Evolutionary conservation across 2,888 invertebrate genomes (phyloP).

Genomic region (Drosophila siamana): DNA sequence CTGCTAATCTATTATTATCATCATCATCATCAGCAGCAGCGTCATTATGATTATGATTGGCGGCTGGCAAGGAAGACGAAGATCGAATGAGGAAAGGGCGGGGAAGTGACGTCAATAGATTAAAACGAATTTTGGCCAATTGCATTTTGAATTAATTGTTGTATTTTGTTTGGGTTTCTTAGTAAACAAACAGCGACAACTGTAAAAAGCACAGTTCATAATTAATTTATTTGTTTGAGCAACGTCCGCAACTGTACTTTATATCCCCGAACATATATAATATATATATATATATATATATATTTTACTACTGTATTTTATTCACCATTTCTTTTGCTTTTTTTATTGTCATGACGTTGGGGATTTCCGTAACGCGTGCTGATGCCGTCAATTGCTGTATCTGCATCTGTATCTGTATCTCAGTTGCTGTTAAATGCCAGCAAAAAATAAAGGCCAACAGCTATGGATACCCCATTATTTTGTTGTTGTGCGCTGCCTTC

Average conservation of each 20-base stretch:
- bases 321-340: not conserved
- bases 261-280: not conserved
- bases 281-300: not conserved
- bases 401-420: constrained; percentile 10
- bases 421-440: not conserved
- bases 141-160: constrained; percentile 24
- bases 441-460: not conserved
- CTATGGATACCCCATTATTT: not conserved
- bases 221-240: constrained; percentile 49
- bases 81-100: not conserved
- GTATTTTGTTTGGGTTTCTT: constrained; percentile 19
- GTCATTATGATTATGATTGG: constrained; percentile 1
- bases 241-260: not conserved
- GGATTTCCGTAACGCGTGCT: constrained; percentile 1
- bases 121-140: constrained; percentile 18
- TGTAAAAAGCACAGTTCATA: constrained; percentile 19
- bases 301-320: not conserved
- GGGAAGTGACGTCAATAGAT: constrained; percentile 42
- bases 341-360: not conserved
- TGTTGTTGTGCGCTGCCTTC: not conserved
- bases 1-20: not conserved
- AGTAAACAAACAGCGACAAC: constrained; percentile 26
- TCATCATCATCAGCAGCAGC: not conserved
- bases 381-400: constrained; percentile 13
- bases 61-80: too few relatives aligned